These are phyloP conservation scores for Brachypalpus laphriformis DNA, from an alignment of 2,888 invertebrate genomes.

Conservation along the genomic window DNA sequence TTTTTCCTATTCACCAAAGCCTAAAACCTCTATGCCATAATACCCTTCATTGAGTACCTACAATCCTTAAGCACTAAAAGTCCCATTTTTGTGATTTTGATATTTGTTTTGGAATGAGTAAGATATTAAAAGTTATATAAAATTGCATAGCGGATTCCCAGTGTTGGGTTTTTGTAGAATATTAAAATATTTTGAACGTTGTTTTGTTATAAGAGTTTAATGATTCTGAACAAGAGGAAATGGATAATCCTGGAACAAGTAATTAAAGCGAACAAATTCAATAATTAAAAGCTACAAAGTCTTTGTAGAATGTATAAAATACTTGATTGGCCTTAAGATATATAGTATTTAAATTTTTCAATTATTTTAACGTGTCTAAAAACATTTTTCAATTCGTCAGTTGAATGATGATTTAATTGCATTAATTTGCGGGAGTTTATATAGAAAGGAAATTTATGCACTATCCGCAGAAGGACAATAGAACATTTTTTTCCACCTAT, in stretches of 20 bases:
- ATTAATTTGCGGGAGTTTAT: too few relatives aligned
- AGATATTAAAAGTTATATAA: constrained; percentile 61
- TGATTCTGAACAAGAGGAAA: not conserved
- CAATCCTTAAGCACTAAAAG: constrained; percentile 37
- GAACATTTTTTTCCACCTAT: too few relatives aligned
- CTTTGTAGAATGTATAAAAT: too few relatives aligned
- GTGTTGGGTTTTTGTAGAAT: constrained; percentile 63
- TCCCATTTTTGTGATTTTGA: not conserved
- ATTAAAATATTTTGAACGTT: constrained; percentile 51
- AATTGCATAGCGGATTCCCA: constrained; percentile 65
- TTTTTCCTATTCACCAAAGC: constrained; percentile 18
- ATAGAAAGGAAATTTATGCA: too few relatives aligned
- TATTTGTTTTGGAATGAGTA: constrained; percentile 71
- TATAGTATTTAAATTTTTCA: too few relatives aligned
- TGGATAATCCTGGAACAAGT: not conserved
- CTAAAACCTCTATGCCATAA: constrained; percentile 22
- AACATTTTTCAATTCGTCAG: too few relatives aligned
- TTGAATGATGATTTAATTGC: too few relatives aligned
- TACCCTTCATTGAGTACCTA: constrained; percentile 29
- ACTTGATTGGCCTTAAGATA: too few relatives aligned
- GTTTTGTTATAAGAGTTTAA: constrained; percentile 22
- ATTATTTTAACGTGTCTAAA: too few relatives aligned
- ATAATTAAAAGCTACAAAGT: too few relatives aligned
- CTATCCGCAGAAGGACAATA: too few relatives aligned
- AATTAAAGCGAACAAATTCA: not conserved